Percentiles rank a stretch among this genome's conserved stretches.
Evolutionary conservation across 2,113 vertebrate species (phyloP).

Genomic region (Nipponia nippon): DNA sequence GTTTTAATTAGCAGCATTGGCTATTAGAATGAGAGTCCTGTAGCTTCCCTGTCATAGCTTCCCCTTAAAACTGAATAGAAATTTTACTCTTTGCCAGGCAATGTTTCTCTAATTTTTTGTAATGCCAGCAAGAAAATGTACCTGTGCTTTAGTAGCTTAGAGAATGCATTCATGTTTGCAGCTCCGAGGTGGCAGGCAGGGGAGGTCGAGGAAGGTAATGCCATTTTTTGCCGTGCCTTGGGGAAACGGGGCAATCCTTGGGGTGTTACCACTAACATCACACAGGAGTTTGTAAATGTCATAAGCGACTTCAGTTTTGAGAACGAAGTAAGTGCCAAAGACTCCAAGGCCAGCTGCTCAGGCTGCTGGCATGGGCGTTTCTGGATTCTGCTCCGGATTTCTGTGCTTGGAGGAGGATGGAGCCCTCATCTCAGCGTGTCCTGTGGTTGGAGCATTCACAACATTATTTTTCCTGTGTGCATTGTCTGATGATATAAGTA

Average conservation of each 20-base stretch:
- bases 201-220: neutral
- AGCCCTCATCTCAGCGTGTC: neutral
- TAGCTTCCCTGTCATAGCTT: constrained; percentile 4
- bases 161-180: neutral
- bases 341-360: neutral
- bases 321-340: neutral
- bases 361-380: accelerated
- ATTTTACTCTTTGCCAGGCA: constrained; percentile 53
- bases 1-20: constrained; percentile 73
- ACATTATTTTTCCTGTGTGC: neutral
- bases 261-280: neutral
- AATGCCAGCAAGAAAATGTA: constrained; percentile 21
- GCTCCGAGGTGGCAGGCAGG: neutral
- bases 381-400: neutral
- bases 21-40: constrained; percentile 60
- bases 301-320: neutral
- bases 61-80: constrained; percentile 18
- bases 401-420: neutral
- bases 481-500: neutral
- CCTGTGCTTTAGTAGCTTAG: constrained; percentile 3
- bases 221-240: constrained; percentile 9
- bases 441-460: neutral
- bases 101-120: neutral
- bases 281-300: neutral
- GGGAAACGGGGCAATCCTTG: neutral